Conservation (phyloP, 2,888 invertebrate genomes). For the Drosophila anomalata region DNA sequence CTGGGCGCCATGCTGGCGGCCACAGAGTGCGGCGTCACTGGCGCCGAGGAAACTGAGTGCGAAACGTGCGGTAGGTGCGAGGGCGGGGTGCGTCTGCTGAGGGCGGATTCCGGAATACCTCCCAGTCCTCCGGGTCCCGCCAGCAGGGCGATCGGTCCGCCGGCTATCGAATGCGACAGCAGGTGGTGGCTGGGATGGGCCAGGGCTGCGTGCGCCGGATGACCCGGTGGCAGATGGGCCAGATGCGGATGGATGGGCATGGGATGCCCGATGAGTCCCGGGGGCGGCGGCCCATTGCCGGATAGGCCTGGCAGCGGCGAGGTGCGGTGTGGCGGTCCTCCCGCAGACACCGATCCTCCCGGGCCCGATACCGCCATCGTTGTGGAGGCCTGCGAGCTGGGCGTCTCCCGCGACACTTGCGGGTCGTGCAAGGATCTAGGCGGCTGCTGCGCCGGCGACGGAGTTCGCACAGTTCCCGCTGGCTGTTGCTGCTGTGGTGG, state of each 20-base stretch:
- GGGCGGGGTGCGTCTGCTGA: conserved; percentile 83
- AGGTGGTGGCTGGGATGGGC: conserved; percentile 83
- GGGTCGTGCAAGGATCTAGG: conserved; percentile 74
- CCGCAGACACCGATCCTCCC: conserved; percentile 47
- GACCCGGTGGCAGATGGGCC: conserved; percentile 80
- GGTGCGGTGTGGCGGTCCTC: conserved; percentile 76
- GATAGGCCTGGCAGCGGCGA: conserved; percentile 82
- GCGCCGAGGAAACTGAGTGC: conserved; percentile 74
- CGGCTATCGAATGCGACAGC: conserved; percentile 81
- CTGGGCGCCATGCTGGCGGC: conserved; percentile 61
- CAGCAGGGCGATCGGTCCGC: conserved; percentile 79
- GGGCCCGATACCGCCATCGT: conserved; percentile 54
- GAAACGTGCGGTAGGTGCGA: conserved; percentile 76
- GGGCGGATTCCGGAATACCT: conserved; percentile 80
- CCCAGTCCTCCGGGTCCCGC: conserved; percentile 81
- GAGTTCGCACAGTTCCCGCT: conserved; percentile 79
- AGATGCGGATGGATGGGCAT: conserved; percentile 83
- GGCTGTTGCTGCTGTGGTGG: conserved; percentile 70
- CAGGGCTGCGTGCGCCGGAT: conserved; percentile 80
- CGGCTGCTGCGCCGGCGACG: conserved; percentile 80
- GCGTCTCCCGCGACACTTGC: conserved; percentile 66
- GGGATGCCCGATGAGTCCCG: conserved; percentile 82
- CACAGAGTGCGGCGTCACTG: conserved; percentile 70
- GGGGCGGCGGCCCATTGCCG: conserved; percentile 72
- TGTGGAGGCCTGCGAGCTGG: conserved; percentile 69